These are phyloP conservation scores for Coecobrya sp. DNA, from an alignment of 2,888 invertebrate species.

Conservation along the genomic window DNA sequence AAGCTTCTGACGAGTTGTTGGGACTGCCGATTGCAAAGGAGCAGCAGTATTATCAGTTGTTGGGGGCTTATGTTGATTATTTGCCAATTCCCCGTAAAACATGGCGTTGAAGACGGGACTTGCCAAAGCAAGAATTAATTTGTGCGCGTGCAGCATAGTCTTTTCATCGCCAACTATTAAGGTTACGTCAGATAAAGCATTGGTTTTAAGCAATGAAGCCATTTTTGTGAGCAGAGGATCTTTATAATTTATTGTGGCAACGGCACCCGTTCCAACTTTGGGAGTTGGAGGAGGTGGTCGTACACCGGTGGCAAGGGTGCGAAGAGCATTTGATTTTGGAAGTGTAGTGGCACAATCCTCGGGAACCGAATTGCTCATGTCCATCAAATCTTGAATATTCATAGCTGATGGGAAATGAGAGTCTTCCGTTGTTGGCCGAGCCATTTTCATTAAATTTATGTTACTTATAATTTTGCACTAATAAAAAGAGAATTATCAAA, in stretches of 20 bases:
- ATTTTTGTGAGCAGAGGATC: conserved; percentile 73
- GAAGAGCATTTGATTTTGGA: conserved; percentile 8
- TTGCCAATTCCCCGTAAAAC: conserved; percentile 81
- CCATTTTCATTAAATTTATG: background rate
- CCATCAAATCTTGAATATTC: conserved; percentile 72
- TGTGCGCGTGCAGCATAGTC: conserved; percentile 78
- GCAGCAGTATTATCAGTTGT: background rate
- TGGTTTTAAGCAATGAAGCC: conserved; percentile 69
- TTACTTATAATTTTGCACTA: conserved; percentile 1
- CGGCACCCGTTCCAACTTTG: background rate
- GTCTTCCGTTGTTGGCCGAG: background rate
- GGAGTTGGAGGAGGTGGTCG: background rate
- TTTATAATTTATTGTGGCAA: conserved; percentile 38
- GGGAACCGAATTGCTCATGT: conserved; percentile 52
- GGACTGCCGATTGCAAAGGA: background rate
- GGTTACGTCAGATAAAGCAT: conserved; percentile 77
- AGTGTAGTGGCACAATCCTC: conserved; percentile 64
- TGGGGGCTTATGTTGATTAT: background rate
- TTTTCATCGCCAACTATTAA: conserved; percentile 76
- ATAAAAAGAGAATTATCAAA: too few species aligned
- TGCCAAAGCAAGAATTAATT: conserved; percentile 82
- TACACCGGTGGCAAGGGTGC: background rate
- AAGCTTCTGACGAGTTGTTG: too few species aligned
- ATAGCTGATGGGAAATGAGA: conserved; percentile 70
- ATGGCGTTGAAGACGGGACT: conserved; percentile 85